phyloP scores from a whole-genome alignment of 2,888 invertebrate species.

The Sphaerophoria rueppellii region DNA sequence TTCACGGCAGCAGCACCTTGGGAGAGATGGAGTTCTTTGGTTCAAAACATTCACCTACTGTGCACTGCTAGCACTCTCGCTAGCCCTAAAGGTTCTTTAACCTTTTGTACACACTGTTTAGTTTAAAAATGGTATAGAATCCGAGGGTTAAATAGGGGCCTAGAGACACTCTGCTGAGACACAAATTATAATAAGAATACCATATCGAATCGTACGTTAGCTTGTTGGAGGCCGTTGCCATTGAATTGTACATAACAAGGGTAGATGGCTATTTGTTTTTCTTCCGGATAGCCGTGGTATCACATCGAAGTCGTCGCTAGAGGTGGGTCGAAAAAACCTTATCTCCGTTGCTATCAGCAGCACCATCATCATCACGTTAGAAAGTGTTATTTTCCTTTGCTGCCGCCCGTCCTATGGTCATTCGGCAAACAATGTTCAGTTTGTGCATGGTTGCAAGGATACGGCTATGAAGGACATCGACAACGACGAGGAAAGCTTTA shows the following conservation, averaged over 20 bases:
- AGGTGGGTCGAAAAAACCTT: conserved; percentile 4
- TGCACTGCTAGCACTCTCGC: not conserved
- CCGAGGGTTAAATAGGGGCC: conserved; percentile 41
- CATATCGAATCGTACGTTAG: conserved; percentile 48
- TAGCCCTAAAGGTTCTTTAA: conserved; percentile 50
- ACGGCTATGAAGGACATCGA: not conserved
- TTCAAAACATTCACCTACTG: not conserved
- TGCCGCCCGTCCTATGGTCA: conserved; percentile 28
- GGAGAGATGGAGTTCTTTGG: conserved; percentile 4
- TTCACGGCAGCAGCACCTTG: conserved; percentile 15
- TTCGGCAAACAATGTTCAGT: conserved; percentile 23
- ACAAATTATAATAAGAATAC: conserved; percentile 62
- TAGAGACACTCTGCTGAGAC: conserved; percentile 26
- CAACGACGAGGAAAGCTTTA: conserved; percentile 1
- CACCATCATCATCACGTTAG: conserved; percentile 15
- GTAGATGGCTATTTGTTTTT: conserved; percentile 45
- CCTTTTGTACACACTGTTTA: conserved; percentile 37
- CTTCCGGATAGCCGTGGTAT: conserved; percentile 44
- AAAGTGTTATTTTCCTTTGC: conserved; percentile 36
- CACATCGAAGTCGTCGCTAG: conserved; percentile 53
- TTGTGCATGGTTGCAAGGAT: not conserved
- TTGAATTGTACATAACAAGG: conserved; percentile 39
- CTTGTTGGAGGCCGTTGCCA: conserved; percentile 23
- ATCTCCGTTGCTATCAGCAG: conserved; percentile 47
- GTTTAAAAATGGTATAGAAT: conserved; percentile 4